These are phyloP conservation scores for Clarias batrachus DNA, from an alignment of 2,113 vertebrate genomes.

Conservation along the genomic window DNA sequence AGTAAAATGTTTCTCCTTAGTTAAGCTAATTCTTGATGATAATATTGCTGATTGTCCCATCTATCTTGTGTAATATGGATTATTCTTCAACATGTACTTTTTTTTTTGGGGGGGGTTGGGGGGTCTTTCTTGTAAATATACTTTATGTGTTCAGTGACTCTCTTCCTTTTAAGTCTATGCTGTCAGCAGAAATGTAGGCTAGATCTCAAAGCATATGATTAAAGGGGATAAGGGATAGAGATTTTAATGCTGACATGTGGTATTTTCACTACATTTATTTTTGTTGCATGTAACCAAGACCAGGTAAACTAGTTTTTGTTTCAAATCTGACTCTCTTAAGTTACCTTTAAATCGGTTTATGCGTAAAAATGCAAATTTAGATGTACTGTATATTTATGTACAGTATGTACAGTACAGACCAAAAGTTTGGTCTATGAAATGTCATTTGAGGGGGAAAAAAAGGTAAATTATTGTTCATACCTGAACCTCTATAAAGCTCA, in stretches of 20 bases:
- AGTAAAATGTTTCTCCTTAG: constrained; percentile 7
- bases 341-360: neutral
- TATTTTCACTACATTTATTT: neutral
- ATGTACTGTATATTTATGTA: neutral
- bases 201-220: neutral
- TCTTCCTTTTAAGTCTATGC: neutral
- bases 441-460: neutral
- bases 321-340: neutral
- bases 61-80: neutral
- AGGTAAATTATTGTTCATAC: neutral
- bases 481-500: neutral
- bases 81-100: neutral
- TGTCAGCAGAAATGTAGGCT: neutral
- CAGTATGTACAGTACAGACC: too few species aligned
- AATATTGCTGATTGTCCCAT: neutral
- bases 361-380: neutral
- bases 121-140: neutral
- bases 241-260: neutral
- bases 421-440: neutral
- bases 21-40: constrained; percentile 10
- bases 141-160: neutral
- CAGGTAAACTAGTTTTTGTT: neutral
- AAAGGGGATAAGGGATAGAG: neutral
- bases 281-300: neutral
- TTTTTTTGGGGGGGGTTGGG: too few species aligned